These are phyloP conservation scores for Hemichromis elongatus DNA, from an alignment of 2,113 vertebrate species.

Conservation along the genomic window DNA sequence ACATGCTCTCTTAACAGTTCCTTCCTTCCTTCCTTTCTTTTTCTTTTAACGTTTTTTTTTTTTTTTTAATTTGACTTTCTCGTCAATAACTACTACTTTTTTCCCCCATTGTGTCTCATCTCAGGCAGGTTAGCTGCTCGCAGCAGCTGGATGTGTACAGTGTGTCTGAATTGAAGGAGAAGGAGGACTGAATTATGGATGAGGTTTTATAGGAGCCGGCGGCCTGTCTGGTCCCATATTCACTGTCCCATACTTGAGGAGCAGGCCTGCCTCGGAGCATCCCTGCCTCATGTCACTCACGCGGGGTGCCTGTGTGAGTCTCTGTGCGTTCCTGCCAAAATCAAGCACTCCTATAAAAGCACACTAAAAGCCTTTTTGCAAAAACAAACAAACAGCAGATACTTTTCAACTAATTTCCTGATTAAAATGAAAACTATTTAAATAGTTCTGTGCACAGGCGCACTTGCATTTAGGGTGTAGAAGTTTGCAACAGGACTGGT, in stretches of 20 bases:
- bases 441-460: not conserved
- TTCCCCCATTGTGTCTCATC: not conserved
- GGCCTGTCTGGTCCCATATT: conserved; percentile 54
- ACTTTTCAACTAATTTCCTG: not conserved
- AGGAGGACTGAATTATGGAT: conserved; percentile 61
- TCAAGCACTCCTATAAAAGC: not conserved
- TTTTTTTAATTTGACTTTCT: not conserved
- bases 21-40: not conserved
- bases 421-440: not conserved
- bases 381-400: not conserved
- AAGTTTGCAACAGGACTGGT: not conserved
- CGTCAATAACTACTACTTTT: not conserved
- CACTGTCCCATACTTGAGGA: conserved; percentile 45
- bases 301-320: not conserved
- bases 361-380: not conserved
- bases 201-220: conserved; percentile 55
- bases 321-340: not conserved
- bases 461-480: not conserved
- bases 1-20: not conserved
- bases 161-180: conserved; percentile 39
- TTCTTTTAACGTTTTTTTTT: not conserved
- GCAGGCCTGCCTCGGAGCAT: conserved; percentile 37
- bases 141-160: conserved; percentile 1
- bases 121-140: conserved; percentile 12
- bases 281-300: conserved; percentile 41